A percentile compares a stretch with the other conserved stretches of the same genome.
phyloP scores from a whole-genome alignment of 2,797 vertebrate species.

The Sarcophilus harrisii region DNA sequence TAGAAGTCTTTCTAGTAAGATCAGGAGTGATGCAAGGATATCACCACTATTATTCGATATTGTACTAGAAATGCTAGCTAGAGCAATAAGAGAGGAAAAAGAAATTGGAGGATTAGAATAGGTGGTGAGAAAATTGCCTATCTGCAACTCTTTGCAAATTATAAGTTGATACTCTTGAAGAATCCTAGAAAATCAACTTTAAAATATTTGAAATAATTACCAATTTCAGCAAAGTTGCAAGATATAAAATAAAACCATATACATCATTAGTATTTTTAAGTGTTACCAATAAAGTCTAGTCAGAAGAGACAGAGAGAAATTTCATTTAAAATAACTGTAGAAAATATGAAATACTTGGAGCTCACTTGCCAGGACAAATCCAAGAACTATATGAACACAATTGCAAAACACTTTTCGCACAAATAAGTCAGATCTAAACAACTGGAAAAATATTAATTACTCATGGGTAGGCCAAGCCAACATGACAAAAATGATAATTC shows the following conservation, averaged over 20 bases:
- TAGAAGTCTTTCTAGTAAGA: background rate
- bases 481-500: background rate
- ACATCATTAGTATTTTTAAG: background rate
- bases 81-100: background rate
- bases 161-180: background rate
- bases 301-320: background rate
- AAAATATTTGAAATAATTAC: background rate
- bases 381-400: background rate
- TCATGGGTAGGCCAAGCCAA: background rate
- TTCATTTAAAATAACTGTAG: background rate
- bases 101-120: background rate
- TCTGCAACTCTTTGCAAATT: background rate
- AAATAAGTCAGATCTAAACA: background rate
- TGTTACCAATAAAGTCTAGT: background rate
- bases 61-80: background rate
- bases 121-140: background rate
- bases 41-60: background rate
- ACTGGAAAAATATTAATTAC: background rate
- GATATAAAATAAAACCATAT: background rate
- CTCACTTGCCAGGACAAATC: background rate
- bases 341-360: background rate
- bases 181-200: background rate
- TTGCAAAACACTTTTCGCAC: background rate
- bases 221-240: background rate
- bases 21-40: background rate